These are phyloP conservation scores for Octomys mimax DNA, from an alignment of 2,797 vertebrate genomes.

Conservation along the genomic window DNA sequence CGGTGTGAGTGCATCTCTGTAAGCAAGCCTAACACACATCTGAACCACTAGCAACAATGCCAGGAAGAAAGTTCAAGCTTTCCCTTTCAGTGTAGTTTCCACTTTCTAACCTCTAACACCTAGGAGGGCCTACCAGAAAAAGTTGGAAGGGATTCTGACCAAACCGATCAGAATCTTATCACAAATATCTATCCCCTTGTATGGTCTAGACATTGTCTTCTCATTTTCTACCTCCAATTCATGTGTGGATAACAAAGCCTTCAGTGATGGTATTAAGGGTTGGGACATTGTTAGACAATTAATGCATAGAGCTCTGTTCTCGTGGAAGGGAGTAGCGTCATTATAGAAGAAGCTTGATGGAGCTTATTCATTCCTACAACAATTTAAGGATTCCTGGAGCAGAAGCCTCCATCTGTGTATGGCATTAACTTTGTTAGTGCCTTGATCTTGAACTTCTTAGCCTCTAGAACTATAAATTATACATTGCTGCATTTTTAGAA, in stretches of 20 bases:
- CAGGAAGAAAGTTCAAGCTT: not conserved
- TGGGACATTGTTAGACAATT: not conserved
- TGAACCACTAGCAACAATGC: not conserved
- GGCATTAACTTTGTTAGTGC: not conserved
- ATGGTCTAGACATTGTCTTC: not conserved
- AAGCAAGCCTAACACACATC: not conserved
- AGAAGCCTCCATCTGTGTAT: not conserved
- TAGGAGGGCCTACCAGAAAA: not conserved
- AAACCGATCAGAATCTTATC: not conserved
- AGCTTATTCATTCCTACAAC: not conserved
- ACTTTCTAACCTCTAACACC: not conserved
- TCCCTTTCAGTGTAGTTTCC: not conserved
- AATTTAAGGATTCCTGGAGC: not conserved
- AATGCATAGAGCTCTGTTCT: not conserved
- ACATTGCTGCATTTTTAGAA: not conserved
- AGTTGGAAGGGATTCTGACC: not conserved
- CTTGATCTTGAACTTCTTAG: not conserved
- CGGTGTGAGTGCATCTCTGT: not conserved
- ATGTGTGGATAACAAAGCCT: not conserved
- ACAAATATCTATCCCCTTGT: not conserved
- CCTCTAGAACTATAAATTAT: not conserved
- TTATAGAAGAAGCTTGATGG: not conserved
- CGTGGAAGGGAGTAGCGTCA: not conserved
- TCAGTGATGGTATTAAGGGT: not conserved
- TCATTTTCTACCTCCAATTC: not conserved